These are phyloP conservation scores for Champsocephalus esox DNA, from an alignment of 2,797 vertebrate species.

Conservation along the genomic window DNA sequence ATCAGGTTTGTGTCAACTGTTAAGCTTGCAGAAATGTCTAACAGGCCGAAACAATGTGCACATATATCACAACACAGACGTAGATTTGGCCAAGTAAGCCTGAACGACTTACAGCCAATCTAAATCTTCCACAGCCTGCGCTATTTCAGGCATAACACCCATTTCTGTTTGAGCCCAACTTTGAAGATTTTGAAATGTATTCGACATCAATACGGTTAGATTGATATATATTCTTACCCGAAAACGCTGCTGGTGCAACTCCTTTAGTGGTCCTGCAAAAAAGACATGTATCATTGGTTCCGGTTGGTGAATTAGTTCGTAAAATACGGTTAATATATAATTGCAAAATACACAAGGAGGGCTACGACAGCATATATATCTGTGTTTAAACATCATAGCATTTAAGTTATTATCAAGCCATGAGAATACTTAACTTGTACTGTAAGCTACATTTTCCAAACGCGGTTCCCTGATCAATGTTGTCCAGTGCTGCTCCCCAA, in stretches of 20 bases:
- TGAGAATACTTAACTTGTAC: rapidly evolving
- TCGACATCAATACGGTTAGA: rapidly evolving
- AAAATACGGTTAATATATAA: not conserved
- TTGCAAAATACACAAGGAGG: rapidly evolving
- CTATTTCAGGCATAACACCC: slow-evolving; percentile 99
- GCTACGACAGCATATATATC: rapidly evolving
- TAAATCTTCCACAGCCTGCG: slow-evolving; percentile 97
- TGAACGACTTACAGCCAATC: slow-evolving; percentile 95
- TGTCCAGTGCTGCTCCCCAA: slow-evolving; percentile 65
- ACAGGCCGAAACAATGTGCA: not conserved
- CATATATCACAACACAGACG: not conserved
- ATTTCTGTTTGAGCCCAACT: slow-evolving; percentile 83
- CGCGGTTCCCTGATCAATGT: not conserved
- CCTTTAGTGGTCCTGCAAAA: slow-evolving; percentile 2
- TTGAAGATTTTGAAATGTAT: too few relatives aligned
- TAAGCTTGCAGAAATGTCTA: not conserved
- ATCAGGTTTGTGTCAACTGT: not conserved
- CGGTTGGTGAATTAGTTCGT: not conserved
- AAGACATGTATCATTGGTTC: slow-evolving; percentile 44
- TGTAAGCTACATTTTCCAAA: not conserved
- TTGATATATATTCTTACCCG: slow-evolving; percentile 68
- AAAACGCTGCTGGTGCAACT: slow-evolving; percentile 80
- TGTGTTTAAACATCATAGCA: rapidly evolving
- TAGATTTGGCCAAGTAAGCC: not conserved
- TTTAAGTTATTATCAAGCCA: rapidly evolving